Evolutionary conservation across 2,113 vertebrate genomes (phyloP), one percentile per base, ranked within the genome.

Genomic region (Dasypus novemcinctus): DNA sequence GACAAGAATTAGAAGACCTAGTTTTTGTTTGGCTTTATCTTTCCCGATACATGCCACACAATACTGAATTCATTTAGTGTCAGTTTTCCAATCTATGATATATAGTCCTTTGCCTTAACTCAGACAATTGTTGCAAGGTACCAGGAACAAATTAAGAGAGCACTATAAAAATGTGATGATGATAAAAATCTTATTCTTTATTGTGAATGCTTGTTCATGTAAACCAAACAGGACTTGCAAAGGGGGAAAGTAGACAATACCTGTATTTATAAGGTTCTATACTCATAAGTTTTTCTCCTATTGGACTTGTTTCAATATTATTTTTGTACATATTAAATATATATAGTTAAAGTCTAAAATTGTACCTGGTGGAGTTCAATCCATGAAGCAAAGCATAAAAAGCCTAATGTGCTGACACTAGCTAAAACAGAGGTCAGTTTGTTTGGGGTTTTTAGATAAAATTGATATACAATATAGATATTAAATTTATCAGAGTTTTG

Each of bases 241-340:
- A 10, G 17, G 33, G 5, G 31, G 31, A 43, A 59, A 69, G 29
- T 85, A 66, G 63, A 18, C 33, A 90, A 54, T 21, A 82, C 7
- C 29, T 78, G 7, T 69, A 93, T 80, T 80, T 81, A 33, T 82
- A 95, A 95, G n/a, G 29, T 79, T 43, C n/a, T 92, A 71, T 84
- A 80, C 10, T 75, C 75, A 79, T 52, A 72, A 83, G 29, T 15
- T 83, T 91, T 66, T 80, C 52, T 41, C 82, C 49, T 93, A 82
- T 72, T 74, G 94, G 72, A 43, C 13, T 72, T 59, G 69, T 92
- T 92, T 84, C 89, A 49, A 93, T 78, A 82, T 90, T 23, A 91
- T 38, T 89, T 94, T 74, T 91, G n/a, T 3, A 93, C 17, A 31
- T 31, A 64, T 82, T 94, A 76, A 80, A 31, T 72, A 93, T 59